Evolutionary conservation across 1,140 invertebrate genomes (phyloP), one percentile per base, ranked within the genome.

Genomic region (Lineus longissimus): DNA sequence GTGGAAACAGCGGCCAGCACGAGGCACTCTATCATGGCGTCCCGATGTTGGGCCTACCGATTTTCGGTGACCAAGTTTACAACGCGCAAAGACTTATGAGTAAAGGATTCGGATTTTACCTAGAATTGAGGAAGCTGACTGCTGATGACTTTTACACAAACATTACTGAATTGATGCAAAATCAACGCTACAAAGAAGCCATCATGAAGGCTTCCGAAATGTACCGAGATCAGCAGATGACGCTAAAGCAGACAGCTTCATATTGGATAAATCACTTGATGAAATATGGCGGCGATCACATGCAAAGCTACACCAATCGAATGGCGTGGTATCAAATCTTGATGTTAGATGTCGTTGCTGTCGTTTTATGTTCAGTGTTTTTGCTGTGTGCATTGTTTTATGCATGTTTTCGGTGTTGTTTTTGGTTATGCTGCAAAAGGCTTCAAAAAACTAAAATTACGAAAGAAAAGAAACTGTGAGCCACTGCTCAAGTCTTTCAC

Each of bases 181-280:
- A 69, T 41, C 56, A 55, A 6, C 62, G 30, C 31, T 76, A 71
- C 59, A 61, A 55, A 40, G 45, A 36, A 0, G 67, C 64, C 29
- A 73, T 76, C 22, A 41, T 55, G 29, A 67, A 62, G 47, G 68
- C 70, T 1, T 75, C 73, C 15, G 56, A 61, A 19, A 69, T 73
- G 23, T 73, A 71, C 51, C 58, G 65, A 40, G 59, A 65, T 43
- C 47, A 64, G 31, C 66, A 68, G 25, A 56, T 71, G 19, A 62
- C 54, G 0, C 68, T 72, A 11, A 15, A 31, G 29, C 62, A 70
- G 45, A 63, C 57, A 55, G 72, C 66, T 1, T 66, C 70, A 1
- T 71, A 65, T 54, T 72, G 69, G 70, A 61, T 76, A 55, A 62
- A 72, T n/a, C 67, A 75, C 64, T 69, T 75, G 25, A 66, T 74